Conservation (phyloP, 2,888 invertebrate genomes). For the Gasteruption jaculator region DNA sequence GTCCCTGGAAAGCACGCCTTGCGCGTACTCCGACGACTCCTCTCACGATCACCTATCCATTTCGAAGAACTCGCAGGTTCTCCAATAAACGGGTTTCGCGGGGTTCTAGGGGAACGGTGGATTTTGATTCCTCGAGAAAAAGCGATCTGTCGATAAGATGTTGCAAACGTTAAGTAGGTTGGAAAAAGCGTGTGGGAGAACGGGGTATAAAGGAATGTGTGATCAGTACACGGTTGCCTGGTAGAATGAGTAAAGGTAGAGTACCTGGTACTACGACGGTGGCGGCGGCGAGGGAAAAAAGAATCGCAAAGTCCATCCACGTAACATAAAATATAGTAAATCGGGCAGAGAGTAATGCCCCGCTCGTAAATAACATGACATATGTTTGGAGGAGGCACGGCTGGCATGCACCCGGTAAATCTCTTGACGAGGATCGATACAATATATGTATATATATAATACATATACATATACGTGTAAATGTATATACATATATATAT, state of each 20-base stretch:
- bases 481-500: too few relatives aligned
- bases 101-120: too few relatives aligned
- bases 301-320: slow-evolving; percentile 41
- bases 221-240: slow-evolving; percentile 6
- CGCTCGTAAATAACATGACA: slow-evolving; percentile 48
- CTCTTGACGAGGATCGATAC: slow-evolving; percentile 42
- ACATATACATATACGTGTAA: too few relatives aligned
- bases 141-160: neutral
- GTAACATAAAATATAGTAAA: slow-evolving; percentile 45
- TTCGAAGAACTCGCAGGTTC: too few relatives aligned
- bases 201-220: slow-evolving; percentile 12
- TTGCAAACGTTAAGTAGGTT: neutral
- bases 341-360: slow-evolving; percentile 44
- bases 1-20: too few relatives aligned
- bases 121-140: too few relatives aligned
- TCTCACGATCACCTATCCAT: too few relatives aligned
- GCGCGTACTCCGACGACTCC: too few relatives aligned
- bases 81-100: too few relatives aligned
- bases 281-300: too few relatives aligned
- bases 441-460: too few relatives aligned
- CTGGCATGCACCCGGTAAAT: slow-evolving; percentile 44
- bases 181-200: neutral
- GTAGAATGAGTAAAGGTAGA: neutral
- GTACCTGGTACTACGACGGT: slow-evolving; percentile 8
- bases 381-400: slow-evolving; percentile 42